Conservation (phyloP, 2,113 vertebrate genomes). For the Ceratotherium simum region DNA sequence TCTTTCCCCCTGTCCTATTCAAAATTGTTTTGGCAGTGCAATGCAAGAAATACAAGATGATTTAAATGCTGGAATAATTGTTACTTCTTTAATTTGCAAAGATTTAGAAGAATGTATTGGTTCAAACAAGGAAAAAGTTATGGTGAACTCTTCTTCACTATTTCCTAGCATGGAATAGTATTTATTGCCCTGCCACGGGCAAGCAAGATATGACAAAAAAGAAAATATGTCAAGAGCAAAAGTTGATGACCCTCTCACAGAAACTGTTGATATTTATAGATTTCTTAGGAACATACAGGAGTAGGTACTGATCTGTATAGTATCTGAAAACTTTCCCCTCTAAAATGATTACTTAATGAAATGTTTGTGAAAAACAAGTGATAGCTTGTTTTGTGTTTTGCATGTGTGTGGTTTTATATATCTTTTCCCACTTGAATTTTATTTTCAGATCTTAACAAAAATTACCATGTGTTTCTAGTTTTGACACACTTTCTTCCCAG, state of each 20-base stretch:
- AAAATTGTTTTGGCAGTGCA: constrained; percentile 38
- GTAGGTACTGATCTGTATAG: background rate
- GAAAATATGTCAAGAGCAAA: constrained; percentile 14
- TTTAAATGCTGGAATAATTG: constrained; percentile 18
- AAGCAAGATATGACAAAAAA: constrained; percentile 3
- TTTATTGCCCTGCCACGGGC: constrained; percentile 23
- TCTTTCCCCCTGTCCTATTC: background rate
- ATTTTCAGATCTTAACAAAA: constrained; percentile 51
- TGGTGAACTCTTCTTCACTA: background rate
- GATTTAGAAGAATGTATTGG: constrained; percentile 7
- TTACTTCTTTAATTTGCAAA: constrained; percentile 44
- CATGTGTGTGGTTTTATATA: constrained; percentile 9
- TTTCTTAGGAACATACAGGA: background rate
- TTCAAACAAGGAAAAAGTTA: background rate
- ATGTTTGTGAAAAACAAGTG: background rate
- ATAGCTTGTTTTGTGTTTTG: constrained; percentile 32
- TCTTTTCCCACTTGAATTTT: constrained; percentile 34
- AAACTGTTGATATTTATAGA: background rate
- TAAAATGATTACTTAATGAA: constrained; percentile 51
- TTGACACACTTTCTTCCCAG: background rate
- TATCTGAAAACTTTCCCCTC: background rate
- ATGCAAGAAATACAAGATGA: background rate
- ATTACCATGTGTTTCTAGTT: constrained; percentile 23
- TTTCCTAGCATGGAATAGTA: background rate
- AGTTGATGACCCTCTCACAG: background rate